Percentiles rank a stretch among this genome's conserved stretches.
These are phyloP conservation scores for Drosophila rubida DNA, from an alignment of 2,888 invertebrate species.

Conservation along the genomic window DNA sequence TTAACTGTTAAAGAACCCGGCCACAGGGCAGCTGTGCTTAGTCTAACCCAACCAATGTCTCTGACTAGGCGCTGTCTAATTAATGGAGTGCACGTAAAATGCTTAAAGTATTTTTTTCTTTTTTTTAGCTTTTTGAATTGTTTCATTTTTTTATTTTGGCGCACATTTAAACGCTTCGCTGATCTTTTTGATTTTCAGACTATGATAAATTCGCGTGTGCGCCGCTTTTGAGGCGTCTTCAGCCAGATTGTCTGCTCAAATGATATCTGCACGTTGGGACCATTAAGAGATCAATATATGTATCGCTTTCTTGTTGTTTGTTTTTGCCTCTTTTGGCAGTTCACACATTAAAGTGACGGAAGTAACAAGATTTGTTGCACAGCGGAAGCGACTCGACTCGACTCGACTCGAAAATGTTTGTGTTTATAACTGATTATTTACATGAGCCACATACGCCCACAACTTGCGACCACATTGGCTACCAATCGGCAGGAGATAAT, in stretches of 20 bases:
- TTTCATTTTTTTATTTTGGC: constrained; percentile 32
- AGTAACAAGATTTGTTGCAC: constrained; percentile 71
- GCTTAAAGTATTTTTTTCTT: constrained; percentile 29
- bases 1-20: constrained; percentile 63
- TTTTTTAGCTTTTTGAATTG: constrained; percentile 36
- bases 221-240: constrained; percentile 42
- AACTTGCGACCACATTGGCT: constrained; percentile 18
- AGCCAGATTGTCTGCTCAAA: constrained; percentile 40
- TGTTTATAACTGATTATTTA: constrained; percentile 59
- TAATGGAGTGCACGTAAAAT: constrained; percentile 75
- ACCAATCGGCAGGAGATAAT: constrained; percentile 13
- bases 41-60: constrained; percentile 29
- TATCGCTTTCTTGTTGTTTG: constrained; percentile 50
- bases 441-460: constrained; percentile 29
- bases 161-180: constrained; percentile 76
- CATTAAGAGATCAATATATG: constrained; percentile 75
- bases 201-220: constrained; percentile 60
- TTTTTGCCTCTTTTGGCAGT: constrained; percentile 32
- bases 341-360: constrained; percentile 78
- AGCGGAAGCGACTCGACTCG: constrained; percentile 65
- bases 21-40: constrained; percentile 44
- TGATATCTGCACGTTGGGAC: constrained; percentile 48
- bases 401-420: constrained; percentile 48
- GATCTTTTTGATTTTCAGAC: constrained; percentile 60
- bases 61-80: constrained; percentile 53